Evolutionary conservation across 1,140 invertebrate species (phyloP).

Genomic region (Diuraphis noxia): DNA sequence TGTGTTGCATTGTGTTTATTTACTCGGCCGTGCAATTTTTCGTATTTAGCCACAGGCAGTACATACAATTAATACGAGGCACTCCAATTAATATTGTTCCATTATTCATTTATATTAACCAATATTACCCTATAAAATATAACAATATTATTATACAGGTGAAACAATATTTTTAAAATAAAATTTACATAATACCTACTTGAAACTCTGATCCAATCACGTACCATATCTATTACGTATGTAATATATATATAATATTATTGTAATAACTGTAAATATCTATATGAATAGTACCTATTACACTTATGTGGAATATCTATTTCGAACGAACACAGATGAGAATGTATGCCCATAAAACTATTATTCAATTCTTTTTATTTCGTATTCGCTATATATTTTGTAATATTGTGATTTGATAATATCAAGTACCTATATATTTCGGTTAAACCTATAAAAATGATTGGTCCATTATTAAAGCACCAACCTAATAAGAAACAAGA

Average conservation of each 20-base stretch:
- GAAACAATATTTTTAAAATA: background rate
- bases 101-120: background rate
- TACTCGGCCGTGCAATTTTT: background rate
- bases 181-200: background rate
- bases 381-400: background rate
- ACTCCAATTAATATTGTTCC: slow-evolving; percentile 10
- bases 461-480: background rate
- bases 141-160: background rate
- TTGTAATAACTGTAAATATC: background rate
- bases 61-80: background rate
- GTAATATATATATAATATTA: background rate
- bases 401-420: background rate
- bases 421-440: background rate
- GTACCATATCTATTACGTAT: background rate
- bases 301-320: background rate
- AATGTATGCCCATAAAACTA: background rate
- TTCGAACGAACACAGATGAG: background rate
- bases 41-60: background rate
- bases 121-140: background rate
- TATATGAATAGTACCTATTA: background rate
- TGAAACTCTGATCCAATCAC: background rate
- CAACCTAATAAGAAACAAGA: background rate
- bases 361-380: background rate
- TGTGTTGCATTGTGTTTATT: background rate
- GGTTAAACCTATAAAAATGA: background rate